phyloP scores from a whole-genome alignment of 2,888 invertebrate genomes.

The Uropetala carovei region DNA sequence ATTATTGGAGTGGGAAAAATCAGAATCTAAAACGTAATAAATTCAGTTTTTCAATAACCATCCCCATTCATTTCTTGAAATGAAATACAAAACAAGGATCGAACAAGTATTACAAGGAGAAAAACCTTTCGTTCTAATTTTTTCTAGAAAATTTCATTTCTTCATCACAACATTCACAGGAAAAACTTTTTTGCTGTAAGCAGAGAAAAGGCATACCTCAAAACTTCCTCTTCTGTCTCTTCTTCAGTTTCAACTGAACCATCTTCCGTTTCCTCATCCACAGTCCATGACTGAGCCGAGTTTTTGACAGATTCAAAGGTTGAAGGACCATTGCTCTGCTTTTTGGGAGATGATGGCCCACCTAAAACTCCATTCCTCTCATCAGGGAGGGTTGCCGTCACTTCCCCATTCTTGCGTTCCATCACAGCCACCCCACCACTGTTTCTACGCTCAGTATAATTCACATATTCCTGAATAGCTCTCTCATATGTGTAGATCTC shows the following conservation, averaged over 20 bases:
- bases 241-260: slow-evolving; percentile 53
- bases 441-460: slow-evolving; percentile 71
- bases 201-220: slow-evolving; percentile 34
- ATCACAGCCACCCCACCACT: slow-evolving; percentile 55
- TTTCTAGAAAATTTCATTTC: background rate
- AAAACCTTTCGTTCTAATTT: background rate
- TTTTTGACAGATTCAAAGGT: slow-evolving; percentile 47
- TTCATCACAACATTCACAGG: background rate
- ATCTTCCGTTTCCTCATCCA: slow-evolving; percentile 46
- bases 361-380: slow-evolving; percentile 43
- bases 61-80: background rate
- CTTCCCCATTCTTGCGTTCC: slow-evolving; percentile 55
- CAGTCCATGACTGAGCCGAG: slow-evolving; percentile 44
- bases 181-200: background rate
- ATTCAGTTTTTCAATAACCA: background rate
- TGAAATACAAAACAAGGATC: background rate
- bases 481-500: slow-evolving; percentile 92
- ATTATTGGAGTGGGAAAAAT: background rate
- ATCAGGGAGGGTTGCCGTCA: slow-evolving; percentile 48
- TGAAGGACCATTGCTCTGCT: slow-evolving; percentile 50
- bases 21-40: background rate
- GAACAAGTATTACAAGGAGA: background rate
- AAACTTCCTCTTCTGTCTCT: slow-evolving; percentile 53
- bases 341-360: slow-evolving; percentile 49
- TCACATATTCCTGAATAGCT: slow-evolving; percentile 91